Percentiles rank a stretch among this genome's conserved stretches.
phyloP scores from a whole-genome alignment of 2,113 vertebrate species.

The Calidris pugnax region DNA sequence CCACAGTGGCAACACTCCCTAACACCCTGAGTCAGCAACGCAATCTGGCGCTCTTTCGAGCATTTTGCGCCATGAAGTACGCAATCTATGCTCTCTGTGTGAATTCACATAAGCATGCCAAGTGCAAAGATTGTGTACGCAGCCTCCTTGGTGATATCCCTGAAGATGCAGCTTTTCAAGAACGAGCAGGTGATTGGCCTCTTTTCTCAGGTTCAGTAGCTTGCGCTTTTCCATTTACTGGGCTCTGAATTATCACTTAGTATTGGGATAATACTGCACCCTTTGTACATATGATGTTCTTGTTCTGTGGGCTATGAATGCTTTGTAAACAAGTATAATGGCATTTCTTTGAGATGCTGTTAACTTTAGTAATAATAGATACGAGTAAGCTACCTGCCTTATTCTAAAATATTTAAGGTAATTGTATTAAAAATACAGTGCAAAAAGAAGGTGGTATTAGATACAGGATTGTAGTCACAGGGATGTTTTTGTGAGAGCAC shows the following conservation, averaged over 20 bases:
- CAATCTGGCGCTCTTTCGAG: slow-evolving; percentile 86
- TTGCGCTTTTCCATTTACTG: background rate
- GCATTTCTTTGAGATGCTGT: background rate
- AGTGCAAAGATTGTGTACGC: slow-evolving; percentile 72
- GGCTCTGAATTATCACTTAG: background rate
- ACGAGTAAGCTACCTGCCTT: background rate
- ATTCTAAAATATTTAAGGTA: background rate
- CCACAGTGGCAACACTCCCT: background rate
- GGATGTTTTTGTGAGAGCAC: background rate
- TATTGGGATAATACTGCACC: background rate
- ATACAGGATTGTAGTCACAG: background rate
- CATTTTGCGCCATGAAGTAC: slow-evolving; percentile 96
- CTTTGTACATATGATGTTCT: background rate
- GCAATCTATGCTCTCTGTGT: slow-evolving; percentile 91
- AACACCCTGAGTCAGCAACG: slow-evolving; percentile 69
- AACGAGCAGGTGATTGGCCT: background rate
- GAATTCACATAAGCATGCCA: slow-evolving; percentile 77
- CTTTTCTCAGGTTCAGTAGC: slow-evolving; percentile 23
- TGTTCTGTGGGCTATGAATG: background rate
- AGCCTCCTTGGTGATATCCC: background rate
- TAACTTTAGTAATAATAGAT: background rate
- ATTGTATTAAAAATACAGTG: background rate
- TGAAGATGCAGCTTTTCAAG: background rate
- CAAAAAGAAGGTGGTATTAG: background rate
- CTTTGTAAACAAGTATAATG: background rate